phyloP scores from a whole-genome alignment of 2,113 vertebrate species.

The Pseudorectes ferrugineus region DNA sequence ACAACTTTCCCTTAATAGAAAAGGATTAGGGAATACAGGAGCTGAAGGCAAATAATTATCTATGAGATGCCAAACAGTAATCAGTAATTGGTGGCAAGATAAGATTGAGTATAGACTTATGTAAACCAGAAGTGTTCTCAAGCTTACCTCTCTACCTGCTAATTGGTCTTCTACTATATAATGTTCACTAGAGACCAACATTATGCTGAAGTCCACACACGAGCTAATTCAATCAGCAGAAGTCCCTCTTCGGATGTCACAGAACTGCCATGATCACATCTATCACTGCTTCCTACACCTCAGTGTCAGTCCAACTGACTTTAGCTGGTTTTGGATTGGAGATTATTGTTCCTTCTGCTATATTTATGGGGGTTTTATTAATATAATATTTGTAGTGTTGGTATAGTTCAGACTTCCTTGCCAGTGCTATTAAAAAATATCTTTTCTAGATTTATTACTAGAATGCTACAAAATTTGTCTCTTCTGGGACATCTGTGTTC shows the following conservation, averaged over 20 bases:
- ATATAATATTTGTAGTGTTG: background rate
- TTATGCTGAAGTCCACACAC: background rate
- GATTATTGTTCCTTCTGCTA: background rate
- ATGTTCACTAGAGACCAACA: background rate
- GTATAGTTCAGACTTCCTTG: background rate
- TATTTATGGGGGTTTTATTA: background rate
- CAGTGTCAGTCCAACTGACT: background rate
- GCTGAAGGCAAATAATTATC: background rate
- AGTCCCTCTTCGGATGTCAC: background rate
- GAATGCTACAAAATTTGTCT: background rate
- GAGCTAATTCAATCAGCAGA: background rate
- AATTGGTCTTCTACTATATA: background rate
- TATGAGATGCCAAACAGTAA: background rate
- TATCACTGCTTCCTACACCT: background rate
- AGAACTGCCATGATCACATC: background rate
- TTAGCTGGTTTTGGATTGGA: background rate
- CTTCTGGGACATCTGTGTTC: background rate
- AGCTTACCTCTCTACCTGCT: background rate
- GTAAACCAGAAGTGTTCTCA: background rate
- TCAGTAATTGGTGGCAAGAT: background rate
- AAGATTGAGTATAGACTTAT: background rate
- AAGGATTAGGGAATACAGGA: background rate
- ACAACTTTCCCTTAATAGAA: background rate
- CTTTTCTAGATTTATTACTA: background rate
- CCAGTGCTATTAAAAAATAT: background rate